Conservation (phyloP, 2,797 vertebrate species). For the Hoplostethus mediterraneus region DNA sequence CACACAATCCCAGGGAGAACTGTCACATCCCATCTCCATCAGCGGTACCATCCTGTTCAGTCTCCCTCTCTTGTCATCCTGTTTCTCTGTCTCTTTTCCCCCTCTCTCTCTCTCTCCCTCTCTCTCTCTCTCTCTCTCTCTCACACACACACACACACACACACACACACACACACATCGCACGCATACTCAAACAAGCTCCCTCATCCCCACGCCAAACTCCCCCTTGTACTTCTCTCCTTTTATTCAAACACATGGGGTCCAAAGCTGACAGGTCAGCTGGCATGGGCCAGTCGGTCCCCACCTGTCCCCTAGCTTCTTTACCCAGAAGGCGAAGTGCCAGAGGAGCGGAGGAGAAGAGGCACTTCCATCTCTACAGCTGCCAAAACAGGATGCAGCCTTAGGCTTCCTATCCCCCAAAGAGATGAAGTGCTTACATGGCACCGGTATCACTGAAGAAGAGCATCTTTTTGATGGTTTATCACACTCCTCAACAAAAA, state of each 20-base stretch:
- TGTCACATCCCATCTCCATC: slow-evolving; percentile 94
- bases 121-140: slow-evolving; percentile 11
- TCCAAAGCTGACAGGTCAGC: slow-evolving; percentile 81
- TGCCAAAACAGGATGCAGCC: slow-evolving; percentile 71
- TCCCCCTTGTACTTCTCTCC: slow-evolving; percentile 42
- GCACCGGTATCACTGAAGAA: slow-evolving; percentile 28
- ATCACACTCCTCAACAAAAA: slow-evolving; percentile 29
- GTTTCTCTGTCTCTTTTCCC: slow-evolving; percentile 73
- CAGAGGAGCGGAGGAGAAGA: slow-evolving; percentile 57
- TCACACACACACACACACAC: slow-evolving; percentile 39
- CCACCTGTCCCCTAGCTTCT: slow-evolving; percentile 79
- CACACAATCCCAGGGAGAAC: slow-evolving; percentile 93
- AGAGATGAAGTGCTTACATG: slow-evolving; percentile 56
- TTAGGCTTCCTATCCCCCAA: slow-evolving; percentile 60
- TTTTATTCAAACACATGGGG: slow-evolving; percentile 70
- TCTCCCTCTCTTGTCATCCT: slow-evolving; percentile 82
- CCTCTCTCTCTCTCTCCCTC: slow-evolving; percentile 25
- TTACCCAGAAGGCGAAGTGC: slow-evolving; percentile 77
- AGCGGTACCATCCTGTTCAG: slow-evolving; percentile 77
- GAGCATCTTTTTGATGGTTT: slow-evolving; percentile 34
- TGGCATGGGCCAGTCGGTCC: slow-evolving; percentile 73
- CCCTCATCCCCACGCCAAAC: slow-evolving; percentile 36
- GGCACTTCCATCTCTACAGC: slow-evolving; percentile 71
- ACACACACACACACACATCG: slow-evolving; percentile 38
- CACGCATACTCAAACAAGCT: slow-evolving; percentile 34